phyloP scores from a whole-genome alignment of 2,888 invertebrate species.

The Shargacucullia verbasci region DNA sequence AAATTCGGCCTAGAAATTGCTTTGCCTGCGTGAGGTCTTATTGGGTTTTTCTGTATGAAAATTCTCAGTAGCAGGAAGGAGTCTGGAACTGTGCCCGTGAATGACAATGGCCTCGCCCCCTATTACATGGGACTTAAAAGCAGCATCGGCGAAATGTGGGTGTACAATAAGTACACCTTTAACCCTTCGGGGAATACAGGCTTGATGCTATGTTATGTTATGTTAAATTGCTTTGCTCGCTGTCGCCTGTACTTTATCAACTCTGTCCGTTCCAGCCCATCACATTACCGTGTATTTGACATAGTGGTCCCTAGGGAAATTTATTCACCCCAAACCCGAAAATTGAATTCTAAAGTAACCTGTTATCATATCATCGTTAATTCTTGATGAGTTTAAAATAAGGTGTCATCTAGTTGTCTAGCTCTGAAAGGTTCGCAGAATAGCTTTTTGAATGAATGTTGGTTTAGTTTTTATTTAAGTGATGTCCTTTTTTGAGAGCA shows the following conservation, averaged over 20 bases:
- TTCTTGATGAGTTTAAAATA: constrained; percentile 54
- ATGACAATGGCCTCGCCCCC: no score
- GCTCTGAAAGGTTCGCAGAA: constrained; percentile 29
- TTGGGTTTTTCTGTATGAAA: no score
- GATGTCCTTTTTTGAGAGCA: background rate
- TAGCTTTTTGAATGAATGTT: constrained; percentile 19
- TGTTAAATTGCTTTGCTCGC: constrained; percentile 4
- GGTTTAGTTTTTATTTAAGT: constrained; percentile 2
- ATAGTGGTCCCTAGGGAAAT: constrained; percentile 59
- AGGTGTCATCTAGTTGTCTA: constrained; percentile 46
- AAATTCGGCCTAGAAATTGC: no score
- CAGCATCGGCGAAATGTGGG: no score
- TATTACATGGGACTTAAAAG: no score
- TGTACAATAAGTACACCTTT: no score
- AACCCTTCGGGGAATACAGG: no score
- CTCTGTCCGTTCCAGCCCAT: constrained; percentile 40
- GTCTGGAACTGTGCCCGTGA: no score
- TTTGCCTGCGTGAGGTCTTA: no score
- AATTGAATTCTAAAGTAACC: constrained; percentile 64
- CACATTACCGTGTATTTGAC: constrained; percentile 61
- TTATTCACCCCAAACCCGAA: constrained; percentile 58
- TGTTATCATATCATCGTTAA: constrained; percentile 58
- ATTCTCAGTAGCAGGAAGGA: no score
- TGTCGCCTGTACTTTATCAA: constrained; percentile 5
- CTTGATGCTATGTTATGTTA: no score